Percentiles rank a stretch among this genome's conserved stretches.
Evolutionary conservation across 1,140 invertebrate genomes (phyloP).

Genomic region (Steinernema feltiae): DNA sequence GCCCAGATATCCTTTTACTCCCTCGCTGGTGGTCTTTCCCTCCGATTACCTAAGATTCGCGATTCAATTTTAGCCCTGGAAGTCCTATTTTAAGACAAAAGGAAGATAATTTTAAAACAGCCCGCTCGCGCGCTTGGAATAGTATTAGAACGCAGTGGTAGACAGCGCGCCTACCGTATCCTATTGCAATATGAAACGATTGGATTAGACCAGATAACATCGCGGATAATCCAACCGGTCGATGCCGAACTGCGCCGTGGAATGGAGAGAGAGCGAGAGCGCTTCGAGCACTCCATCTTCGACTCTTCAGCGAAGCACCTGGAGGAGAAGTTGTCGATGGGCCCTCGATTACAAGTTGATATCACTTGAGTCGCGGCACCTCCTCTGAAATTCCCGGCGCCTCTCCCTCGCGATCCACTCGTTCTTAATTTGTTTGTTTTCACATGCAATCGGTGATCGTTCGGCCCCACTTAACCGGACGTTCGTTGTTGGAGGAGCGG

Average conservation of each 20-base stretch:
- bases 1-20: not conserved
- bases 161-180: not conserved
- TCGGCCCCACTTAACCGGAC: slow-evolving; percentile 1
- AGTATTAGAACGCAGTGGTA: too few relatives aligned
- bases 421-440: slow-evolving; percentile 7
- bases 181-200: not conserved
- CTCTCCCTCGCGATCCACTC: not conserved
- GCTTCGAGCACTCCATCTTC: not conserved
- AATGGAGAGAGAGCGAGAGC: not conserved
- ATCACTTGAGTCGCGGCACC: not conserved
- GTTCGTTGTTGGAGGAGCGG: not conserved
- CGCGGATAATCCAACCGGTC: not conserved
- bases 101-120: too few relatives aligned
- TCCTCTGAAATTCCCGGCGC: not conserved
- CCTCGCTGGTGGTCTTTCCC: not conserved
- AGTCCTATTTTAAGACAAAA: too few relatives aligned
- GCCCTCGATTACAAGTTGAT: slow-evolving; percentile 3
- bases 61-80: too few relatives aligned
- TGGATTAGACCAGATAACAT: not conserved
- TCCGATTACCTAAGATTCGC: too few relatives aligned
- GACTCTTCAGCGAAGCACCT: not conserved
- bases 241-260: not conserved
- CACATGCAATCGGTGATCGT: not conserved
- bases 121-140: too few relatives aligned
- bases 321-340: not conserved